Percentiles rank a stretch among this genome's conserved stretches.
Evolutionary conservation across 2,888 invertebrate genomes (phyloP).

Genomic region (Hedya salicella): DNA sequence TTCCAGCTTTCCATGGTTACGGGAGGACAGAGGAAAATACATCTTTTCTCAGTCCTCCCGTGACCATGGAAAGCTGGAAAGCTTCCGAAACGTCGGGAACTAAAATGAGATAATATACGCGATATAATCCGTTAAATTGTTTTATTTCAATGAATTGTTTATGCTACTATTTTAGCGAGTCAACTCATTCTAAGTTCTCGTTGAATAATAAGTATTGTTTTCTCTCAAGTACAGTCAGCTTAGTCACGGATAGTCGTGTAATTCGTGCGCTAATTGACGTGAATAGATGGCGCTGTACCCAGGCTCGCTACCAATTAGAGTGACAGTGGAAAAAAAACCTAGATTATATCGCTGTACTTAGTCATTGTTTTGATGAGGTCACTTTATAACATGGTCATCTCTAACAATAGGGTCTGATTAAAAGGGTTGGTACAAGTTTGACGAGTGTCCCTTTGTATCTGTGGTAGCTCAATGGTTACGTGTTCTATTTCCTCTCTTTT

Average conservation of each 20-base stretch:
- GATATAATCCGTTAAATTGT: background rate
- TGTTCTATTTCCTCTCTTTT: too few relatives aligned
- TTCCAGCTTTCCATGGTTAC: too few relatives aligned
- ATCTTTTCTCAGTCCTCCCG: too few relatives aligned
- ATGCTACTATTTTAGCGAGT: slow-evolving; percentile 8
- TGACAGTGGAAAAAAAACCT: slow-evolving; percentile 8
- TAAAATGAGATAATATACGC: too few relatives aligned
- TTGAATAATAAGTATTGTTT: slow-evolving; percentile 49
- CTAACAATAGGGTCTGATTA: too few relatives aligned
- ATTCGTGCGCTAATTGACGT: slow-evolving; percentile 70
- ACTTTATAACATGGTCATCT: background rate
- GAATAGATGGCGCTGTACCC: slow-evolving; percentile 64
- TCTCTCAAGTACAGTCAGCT: slow-evolving; percentile 56
- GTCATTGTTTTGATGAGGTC: slow-evolving; percentile 31
- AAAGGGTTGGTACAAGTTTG: too few relatives aligned
- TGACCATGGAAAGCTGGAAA: too few relatives aligned
- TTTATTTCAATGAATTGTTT: background rate
- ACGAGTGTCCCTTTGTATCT: too few relatives aligned
- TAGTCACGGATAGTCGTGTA: slow-evolving; percentile 61
- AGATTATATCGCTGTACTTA: slow-evolving; percentile 20
- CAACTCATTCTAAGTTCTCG: slow-evolving; percentile 19
- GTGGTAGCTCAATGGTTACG: too few relatives aligned
- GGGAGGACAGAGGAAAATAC: too few relatives aligned
- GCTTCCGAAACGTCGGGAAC: too few relatives aligned
- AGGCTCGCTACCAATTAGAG: slow-evolving; percentile 38